Evolutionary conservation across 1,140 invertebrate species (phyloP), one percentile per base, ranked within the genome.

Genomic region (Anagrus nilaparvatae): DNA sequence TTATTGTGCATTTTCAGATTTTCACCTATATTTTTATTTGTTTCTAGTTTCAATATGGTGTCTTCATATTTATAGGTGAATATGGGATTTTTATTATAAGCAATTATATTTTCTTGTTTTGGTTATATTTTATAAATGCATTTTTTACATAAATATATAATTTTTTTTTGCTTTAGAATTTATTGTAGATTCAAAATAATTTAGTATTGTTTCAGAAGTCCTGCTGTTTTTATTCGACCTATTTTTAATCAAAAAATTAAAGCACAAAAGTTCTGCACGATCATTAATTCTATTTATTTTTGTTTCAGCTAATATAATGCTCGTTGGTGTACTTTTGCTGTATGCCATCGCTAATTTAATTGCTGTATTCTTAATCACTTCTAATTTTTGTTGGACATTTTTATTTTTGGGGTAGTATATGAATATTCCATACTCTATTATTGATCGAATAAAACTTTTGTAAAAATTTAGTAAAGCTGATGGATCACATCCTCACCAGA

Each of bases 401-500:
- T 36, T 36, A 4, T 24, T 24, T 14, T 12, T 25, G 12, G 34
- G 34, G 20, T 14, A 25, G 27, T 36, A 36, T 14, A 36, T 25
- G n/a, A 25, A 36, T 8, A n/a, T 16, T 10, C 12, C 20, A 16
- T 36, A 36, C 8, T 52, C 50, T 9, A 52, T 13, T 7, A 14
- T 35, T 17, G 41, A 23, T n/a, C 47, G 41, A 5, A 40, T 36
- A 14, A 39, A 33, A 7, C 46, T 42, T 43, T 48, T 52, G 38
- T 51, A 47, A 18, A 49, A 12, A 10, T 9, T 33, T 5, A 49
- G 13, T 18, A 46, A 18, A 4, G 43, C 43, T 0, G 8, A 24
- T 1, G 43, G 50, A 24, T 49, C 38, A 9, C 46, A 23, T 1
- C 43, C 50, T 41, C 45, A 46, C 33, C 28, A 31, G 7, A 46